A percentile compares a stretch with the other conserved stretches of the same genome.
Evolutionary conservation across 2,113 vertebrate species (phyloP).

Genomic region (Hydropotes inermis): DNA sequence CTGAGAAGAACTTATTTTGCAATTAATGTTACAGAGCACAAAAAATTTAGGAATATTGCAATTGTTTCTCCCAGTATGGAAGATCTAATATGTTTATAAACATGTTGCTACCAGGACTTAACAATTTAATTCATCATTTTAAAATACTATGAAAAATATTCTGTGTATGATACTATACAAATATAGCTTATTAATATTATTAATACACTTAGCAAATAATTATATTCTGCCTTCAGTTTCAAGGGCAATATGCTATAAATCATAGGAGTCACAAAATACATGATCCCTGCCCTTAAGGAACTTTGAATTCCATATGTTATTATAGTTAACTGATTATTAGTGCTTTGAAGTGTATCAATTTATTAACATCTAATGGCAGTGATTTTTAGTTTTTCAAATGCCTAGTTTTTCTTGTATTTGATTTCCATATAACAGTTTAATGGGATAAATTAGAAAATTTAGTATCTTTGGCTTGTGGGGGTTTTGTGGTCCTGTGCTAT

Average conservation of each 20-base stretch:
- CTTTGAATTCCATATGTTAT: not conserved
- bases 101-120: not conserved
- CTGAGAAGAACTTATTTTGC: conserved; percentile 60
- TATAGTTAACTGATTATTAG: conserved; percentile 1
- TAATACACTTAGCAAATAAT: not conserved
- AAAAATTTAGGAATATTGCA: not conserved
- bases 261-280: not conserved
- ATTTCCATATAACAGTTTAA: not conserved
- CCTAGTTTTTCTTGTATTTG: not conserved
- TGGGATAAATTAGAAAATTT: not conserved
- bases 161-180: not conserved
- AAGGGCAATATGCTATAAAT: not conserved
- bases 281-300: not conserved
- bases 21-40: not conserved
- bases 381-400: not conserved
- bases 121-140: conserved; percentile 7
- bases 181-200: not conserved
- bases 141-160: not conserved
- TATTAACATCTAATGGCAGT: not conserved
- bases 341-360: not conserved
- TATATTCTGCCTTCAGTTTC: not conserved
- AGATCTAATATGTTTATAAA: not conserved
- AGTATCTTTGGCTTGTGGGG: not conserved
- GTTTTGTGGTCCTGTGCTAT: not conserved
- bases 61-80: not conserved